Percentiles rank a stretch among this genome's conserved stretches.
Evolutionary conservation across 2,888 invertebrate species (phyloP).

Genomic region (Tenthredo livida): DNA sequence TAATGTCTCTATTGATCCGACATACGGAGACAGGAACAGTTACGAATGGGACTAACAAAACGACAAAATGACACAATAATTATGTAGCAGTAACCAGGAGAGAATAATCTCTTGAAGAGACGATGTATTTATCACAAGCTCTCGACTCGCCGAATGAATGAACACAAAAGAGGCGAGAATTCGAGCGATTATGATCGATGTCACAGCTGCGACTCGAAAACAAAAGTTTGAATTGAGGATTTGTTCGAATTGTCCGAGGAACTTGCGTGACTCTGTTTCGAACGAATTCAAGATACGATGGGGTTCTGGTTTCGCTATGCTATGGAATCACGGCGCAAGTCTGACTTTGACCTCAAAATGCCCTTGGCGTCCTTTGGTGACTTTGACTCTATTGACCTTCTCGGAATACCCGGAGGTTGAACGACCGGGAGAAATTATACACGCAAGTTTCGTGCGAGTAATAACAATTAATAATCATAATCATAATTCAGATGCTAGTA

Average conservation of each 20-base stretch:
- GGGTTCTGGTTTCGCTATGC: neutral
- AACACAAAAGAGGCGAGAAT: neutral
- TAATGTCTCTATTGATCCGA: no score
- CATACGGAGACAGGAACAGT: no score
- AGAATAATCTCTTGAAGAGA: no score
- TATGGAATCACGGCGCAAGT: constrained; percentile 25
- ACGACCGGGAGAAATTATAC: constrained; percentile 10
- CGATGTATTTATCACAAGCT: neutral
- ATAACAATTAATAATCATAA: neutral
- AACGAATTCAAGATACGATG: neutral
- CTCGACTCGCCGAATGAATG: neutral
- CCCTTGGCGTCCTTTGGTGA: constrained; percentile 13
- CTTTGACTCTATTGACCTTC: constrained; percentile 45
- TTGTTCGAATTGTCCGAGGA: neutral
- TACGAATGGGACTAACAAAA: neutral
- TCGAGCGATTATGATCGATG: no score
- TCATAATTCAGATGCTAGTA: neutral
- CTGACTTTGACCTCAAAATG: constrained; percentile 41
- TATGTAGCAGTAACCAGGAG: no score
- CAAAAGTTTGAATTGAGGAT: no score
- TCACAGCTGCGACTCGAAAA: no score
- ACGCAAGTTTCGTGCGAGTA: neutral
- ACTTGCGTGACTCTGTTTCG: neutral
- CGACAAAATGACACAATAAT: neutral
- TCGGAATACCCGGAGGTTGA: constrained; percentile 29